phyloP scores from a whole-genome alignment of 2,113 vertebrate species.

The Candoia aspera region DNA sequence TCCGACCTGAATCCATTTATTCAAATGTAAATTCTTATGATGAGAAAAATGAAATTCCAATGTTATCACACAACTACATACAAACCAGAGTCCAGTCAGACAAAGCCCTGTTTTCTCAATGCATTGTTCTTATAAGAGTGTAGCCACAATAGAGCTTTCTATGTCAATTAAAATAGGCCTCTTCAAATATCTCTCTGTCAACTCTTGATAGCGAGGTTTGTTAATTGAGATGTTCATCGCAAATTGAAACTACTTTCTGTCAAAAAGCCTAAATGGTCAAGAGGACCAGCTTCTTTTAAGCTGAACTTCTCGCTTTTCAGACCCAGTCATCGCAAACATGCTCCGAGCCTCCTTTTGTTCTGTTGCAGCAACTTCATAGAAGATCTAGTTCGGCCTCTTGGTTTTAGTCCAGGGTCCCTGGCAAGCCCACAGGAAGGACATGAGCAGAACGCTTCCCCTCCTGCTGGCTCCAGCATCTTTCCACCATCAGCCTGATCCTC shows the following conservation, averaged over 20 bases:
- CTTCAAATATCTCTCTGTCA: not conserved
- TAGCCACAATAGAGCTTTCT: not conserved
- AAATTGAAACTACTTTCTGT: not conserved
- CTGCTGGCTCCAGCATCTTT: not conserved
- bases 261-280: too few species aligned
- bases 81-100: not conserved
- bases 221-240: not conserved
- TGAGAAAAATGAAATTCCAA: not conserved
- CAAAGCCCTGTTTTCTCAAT: not conserved
- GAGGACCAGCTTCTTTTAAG: too few species aligned
- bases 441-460: not conserved
- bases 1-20: not conserved
- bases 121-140: not conserved
- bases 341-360: not conserved
- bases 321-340: not conserved
- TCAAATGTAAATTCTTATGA: not conserved
- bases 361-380: not conserved
- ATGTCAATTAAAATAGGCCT: not conserved
- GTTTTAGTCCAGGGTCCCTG: not conserved
- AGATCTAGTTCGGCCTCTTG: not conserved
- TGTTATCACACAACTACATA: not conserved
- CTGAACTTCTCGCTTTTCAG: too few species aligned
- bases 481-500: too few species aligned
- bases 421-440: not conserved
- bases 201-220: not conserved